These are phyloP conservation scores for Dioctria rufipes DNA, from an alignment of 2,888 invertebrate species.

Conservation along the genomic window DNA sequence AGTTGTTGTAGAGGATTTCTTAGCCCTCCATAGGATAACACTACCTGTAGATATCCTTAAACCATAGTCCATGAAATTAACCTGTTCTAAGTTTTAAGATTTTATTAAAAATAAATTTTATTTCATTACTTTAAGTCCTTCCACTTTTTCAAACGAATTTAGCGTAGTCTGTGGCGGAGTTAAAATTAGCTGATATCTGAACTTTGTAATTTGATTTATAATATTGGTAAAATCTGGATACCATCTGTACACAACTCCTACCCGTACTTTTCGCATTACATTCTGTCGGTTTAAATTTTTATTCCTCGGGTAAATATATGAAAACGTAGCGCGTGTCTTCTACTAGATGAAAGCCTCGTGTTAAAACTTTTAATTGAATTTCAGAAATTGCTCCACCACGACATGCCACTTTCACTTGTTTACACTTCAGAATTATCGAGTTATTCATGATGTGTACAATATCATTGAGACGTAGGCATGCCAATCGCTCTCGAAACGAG, in stretches of 20 bases:
- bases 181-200: too few relatives aligned
- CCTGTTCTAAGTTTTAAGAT: too few relatives aligned
- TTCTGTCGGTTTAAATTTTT: not conserved
- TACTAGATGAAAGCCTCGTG: constrained; percentile 4
- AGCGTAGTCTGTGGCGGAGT: too few relatives aligned
- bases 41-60: too few relatives aligned
- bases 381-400: constrained; percentile 28
- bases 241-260: not conserved
- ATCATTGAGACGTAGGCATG: not conserved
- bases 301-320: not conserved
- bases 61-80: too few relatives aligned
- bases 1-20: too few relatives aligned
- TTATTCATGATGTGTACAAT: constrained; percentile 1
- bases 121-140: too few relatives aligned
- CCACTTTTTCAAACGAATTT: too few relatives aligned
- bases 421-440: constrained; percentile 15
- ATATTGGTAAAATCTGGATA: not conserved
- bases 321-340: constrained; percentile 4
- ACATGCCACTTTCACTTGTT: constrained; percentile 31
- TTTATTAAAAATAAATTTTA: too few relatives aligned
- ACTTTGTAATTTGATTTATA: not conserved
- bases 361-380: constrained; percentile 17
- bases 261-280: not conserved
- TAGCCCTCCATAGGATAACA: too few relatives aligned
- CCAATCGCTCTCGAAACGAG: not conserved